phyloP scores from a whole-genome alignment of 1,140 invertebrate species.

The Bursaphelenchus mucronatus region DNA sequence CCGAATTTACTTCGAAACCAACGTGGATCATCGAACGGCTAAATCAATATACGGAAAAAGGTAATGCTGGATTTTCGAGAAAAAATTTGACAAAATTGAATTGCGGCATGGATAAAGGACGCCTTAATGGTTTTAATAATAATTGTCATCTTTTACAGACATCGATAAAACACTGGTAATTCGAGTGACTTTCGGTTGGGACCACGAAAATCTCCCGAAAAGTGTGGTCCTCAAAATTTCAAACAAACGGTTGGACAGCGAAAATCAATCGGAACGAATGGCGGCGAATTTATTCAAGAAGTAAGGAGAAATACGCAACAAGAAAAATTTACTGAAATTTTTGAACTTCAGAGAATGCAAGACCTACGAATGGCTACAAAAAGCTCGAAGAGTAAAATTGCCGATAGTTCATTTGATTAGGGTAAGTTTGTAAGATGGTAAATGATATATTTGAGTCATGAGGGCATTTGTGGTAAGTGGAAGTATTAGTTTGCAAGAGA shows the following conservation, averaged over 20 bases:
- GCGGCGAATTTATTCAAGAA: constrained; percentile 35
- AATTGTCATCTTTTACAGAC: constrained; percentile 32
- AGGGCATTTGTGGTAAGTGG: not conserved
- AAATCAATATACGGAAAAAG: constrained; percentile 45
- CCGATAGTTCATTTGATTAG: constrained; percentile 57
- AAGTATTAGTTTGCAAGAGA: constrained; percentile 7
- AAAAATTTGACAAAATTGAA: too few species aligned
- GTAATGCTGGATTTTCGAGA: constrained; percentile 29
- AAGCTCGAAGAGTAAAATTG: constrained; percentile 48
- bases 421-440: constrained; percentile 21
- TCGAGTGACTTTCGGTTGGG: constrained; percentile 57
- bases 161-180: constrained; percentile 52
- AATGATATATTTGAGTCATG: not conserved
- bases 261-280: constrained; percentile 35
- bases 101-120: too few species aligned
- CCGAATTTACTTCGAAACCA: constrained; percentile 39
- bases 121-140: not conserved
- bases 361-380: constrained; percentile 55
- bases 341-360: constrained; percentile 51
- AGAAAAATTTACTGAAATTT: not conserved
- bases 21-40: constrained; percentile 55
- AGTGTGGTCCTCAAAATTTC: constrained; percentile 55
- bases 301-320: constrained; percentile 27
- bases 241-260: constrained; percentile 26
- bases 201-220: constrained; percentile 47